Evolutionary conservation across 2,888 invertebrate species (phyloP).

Genomic region (Rhagonycha lutea): DNA sequence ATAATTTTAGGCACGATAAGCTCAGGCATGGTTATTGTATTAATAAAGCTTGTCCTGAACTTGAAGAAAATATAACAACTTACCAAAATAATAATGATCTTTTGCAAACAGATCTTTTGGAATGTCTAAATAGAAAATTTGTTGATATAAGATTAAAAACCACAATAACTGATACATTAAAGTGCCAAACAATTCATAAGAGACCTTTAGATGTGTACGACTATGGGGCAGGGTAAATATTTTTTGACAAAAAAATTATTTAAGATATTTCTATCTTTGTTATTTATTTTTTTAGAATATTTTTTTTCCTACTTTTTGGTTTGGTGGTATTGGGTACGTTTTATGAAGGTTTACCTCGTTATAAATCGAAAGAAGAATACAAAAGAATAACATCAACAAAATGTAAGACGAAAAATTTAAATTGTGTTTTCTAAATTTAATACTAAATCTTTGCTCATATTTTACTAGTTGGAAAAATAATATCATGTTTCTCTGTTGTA

Average conservation of each 20-base stretch:
- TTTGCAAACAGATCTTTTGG: constrained; percentile 21
- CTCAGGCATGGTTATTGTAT: constrained; percentile 46
- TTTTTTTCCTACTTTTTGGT: background rate
- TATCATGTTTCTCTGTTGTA: constrained; percentile 20
- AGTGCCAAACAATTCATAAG: constrained; percentile 36
- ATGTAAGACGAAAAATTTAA: background rate
- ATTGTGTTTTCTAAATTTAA: background rate
- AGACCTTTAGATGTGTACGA: constrained; percentile 39
- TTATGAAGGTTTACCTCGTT: background rate
- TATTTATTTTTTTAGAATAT: background rate
- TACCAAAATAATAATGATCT: background rate
- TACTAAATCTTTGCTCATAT: background rate
- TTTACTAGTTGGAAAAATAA: constrained; percentile 16
- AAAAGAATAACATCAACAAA: background rate
- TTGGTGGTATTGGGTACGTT: background rate
- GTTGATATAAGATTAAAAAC: constrained; percentile 35
- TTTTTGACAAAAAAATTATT: background rate
- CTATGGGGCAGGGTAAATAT: constrained; percentile 38
- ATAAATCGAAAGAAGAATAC: background rate
- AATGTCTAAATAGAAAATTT: constrained; percentile 41
- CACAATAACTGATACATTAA: constrained; percentile 31
- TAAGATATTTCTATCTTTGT: background rate
- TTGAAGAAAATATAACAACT: constrained; percentile 12
- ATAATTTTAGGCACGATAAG: constrained; percentile 44
- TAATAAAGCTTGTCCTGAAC: constrained; percentile 35